Conservation (phyloP, 2,797 vertebrate genomes). For the Sebastes trivittatus region DNA sequence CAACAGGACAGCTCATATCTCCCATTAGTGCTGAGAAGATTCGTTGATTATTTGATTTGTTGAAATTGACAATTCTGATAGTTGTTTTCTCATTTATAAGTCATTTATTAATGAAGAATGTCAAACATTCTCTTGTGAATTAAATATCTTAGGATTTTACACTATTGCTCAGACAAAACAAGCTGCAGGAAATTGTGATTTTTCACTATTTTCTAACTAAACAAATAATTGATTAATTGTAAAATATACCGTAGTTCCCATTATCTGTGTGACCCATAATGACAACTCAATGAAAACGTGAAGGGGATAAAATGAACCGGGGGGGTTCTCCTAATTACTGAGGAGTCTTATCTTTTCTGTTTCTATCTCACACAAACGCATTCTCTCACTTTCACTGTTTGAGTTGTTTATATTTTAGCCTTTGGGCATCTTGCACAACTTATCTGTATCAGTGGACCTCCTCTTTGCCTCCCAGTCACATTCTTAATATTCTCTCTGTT, state of each 20-base stretch:
- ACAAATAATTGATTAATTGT: background rate
- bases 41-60: background rate
- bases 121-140: background rate
- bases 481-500: background rate
- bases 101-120: background rate
- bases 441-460: slow-evolving; percentile 29
- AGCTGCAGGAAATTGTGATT: background rate
- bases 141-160: background rate
- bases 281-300: background rate
- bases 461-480: slow-evolving; percentile 5
- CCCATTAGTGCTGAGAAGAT: background rate
- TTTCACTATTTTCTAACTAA: background rate
- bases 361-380: background rate
- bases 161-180: background rate
- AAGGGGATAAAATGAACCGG: background rate
- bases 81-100: background rate
- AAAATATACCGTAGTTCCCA: background rate
- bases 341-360: slow-evolving; percentile 27
- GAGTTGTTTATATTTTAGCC: slow-evolving; percentile 36
- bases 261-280: background rate
- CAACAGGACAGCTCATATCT: background rate
- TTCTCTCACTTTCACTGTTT: slow-evolving; percentile 27
- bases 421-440: slow-evolving; percentile 18
- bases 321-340: background rate
- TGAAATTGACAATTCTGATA: background rate